A percentile compares a stretch with the other conserved stretches of the same genome.
phyloP scores from a whole-genome alignment of 30 jellyfish, hydroid and myxozoan species.

The Turritopsis dohrnii region DNA sequence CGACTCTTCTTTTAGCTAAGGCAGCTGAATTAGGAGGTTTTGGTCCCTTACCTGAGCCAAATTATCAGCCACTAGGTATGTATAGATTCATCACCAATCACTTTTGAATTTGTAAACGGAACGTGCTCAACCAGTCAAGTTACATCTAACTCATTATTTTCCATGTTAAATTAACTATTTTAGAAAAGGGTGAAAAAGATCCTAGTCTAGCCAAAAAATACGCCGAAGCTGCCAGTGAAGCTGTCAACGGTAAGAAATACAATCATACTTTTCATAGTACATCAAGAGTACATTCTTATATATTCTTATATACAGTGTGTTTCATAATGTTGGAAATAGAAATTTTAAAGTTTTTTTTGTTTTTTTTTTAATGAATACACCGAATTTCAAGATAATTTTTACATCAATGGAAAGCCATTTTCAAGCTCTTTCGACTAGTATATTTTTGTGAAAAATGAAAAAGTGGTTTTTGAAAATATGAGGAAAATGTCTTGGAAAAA shows the following conservation, averaged over 20 bases:
- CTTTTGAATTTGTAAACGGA: too few relatives aligned
- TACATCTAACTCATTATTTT: too few relatives aligned
- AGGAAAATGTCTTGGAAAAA: too few relatives aligned
- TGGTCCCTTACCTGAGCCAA: conserved; percentile 27
- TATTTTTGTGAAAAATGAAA: too few relatives aligned
- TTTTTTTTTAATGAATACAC: too few relatives aligned
- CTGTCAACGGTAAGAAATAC: conserved; percentile 24
- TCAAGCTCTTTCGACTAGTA: too few relatives aligned
- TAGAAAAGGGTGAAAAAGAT: conserved; percentile 31
- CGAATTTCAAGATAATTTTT: too few relatives aligned
- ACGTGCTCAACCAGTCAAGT: too few relatives aligned
- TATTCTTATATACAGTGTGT: neutral
- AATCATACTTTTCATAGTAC: neutral
- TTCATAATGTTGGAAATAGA: too few relatives aligned
- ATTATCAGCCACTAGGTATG: conserved; percentile 19
- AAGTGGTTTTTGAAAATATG: too few relatives aligned
- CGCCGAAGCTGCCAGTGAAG: conserved; percentile 30
- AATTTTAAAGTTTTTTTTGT: too few relatives aligned
- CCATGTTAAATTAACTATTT: neutral
- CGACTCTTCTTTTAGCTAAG: neutral
- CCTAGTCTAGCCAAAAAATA: conserved; percentile 25
- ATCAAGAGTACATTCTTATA: neutral
- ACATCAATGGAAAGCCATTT: too few relatives aligned
- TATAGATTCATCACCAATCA: neutral
- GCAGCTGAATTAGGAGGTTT: conserved; percentile 34